phyloP scores from a whole-genome alignment of 1,140 invertebrate species.

The Colletes latitarsis region DNA sequence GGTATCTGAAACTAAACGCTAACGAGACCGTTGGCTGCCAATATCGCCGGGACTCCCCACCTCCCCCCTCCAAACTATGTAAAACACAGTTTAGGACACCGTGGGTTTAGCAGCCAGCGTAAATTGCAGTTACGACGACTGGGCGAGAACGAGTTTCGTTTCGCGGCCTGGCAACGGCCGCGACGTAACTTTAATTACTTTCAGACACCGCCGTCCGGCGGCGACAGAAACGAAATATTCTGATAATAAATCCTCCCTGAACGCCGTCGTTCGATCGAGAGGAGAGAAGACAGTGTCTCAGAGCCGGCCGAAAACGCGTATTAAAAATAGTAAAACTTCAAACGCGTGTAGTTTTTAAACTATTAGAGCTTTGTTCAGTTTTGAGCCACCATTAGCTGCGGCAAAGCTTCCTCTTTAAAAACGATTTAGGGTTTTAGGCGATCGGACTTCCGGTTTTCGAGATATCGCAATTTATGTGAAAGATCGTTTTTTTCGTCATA shows the following conservation, averaged over 20 bases:
- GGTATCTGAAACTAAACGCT: slow-evolving; percentile 9
- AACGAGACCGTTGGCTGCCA: slow-evolving; percentile 6
- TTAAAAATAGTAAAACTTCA: too few relatives aligned
- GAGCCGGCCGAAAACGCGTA: too few relatives aligned
- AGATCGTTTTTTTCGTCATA: too few relatives aligned
- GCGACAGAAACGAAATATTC: slow-evolving; percentile 13
- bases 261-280: background rate
- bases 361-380: too few relatives aligned
- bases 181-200: slow-evolving; percentile 37
- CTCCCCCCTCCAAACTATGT: slow-evolving; percentile 4
- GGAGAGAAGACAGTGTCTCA: too few relatives aligned
- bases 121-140: slow-evolving; percentile 35
- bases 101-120: background rate
- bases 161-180: background rate
- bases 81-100: slow-evolving; percentile 10
- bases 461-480: too few relatives aligned
- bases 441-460: too few relatives aligned
- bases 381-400: too few relatives aligned
- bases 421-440: too few relatives aligned
- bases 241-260: slow-evolving; percentile 15
- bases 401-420: too few relatives aligned
- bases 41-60: slow-evolving; percentile 8
- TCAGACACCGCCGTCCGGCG: background rate
- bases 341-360: too few relatives aligned
- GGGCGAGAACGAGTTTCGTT: slow-evolving; percentile 12